Evolutionary conservation across 2,113 vertebrate species (phyloP), one percentile per base, ranked within the genome.

Genomic region (Thalassoma bifasciatum): DNA sequence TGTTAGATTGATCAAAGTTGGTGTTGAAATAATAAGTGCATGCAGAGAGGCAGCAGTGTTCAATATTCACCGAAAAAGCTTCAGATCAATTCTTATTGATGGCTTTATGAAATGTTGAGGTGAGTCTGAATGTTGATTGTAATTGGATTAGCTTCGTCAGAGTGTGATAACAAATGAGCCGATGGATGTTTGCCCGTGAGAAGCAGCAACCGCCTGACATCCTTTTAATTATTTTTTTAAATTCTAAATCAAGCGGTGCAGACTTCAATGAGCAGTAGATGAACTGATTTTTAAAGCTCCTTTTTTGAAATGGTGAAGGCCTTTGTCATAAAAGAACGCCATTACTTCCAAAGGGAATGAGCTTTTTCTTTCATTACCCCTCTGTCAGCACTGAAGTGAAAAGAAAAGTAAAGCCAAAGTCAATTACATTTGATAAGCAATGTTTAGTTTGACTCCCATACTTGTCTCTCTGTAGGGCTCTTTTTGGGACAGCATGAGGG

Each of bases 401-500:
- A 96, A 94, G 94, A 95, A 96, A 97, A 96, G 95, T 95, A 95
- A 91, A 92, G 96, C 96, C 95, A 95, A 97, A 96, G 95, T 95
- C 95, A 99, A 98, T 99, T 99, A 99, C 98, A 99, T 99, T 99
- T 99, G 97, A 96, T 99, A 98, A 95, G 98, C 97, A 98, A 99
- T 98, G 96, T 99, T 99, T 98, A 99, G 96, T 96, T 98, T 99
- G 98, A 99, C 97, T 98, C 97, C 98, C 97, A 98, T 99, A 99
- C 97, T 99, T 97, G 98, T 99, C 97, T 99, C 98, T 98, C 97
- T 99, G 98, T 98, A 99, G 96, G 97, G 96, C 96, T 98, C 98
- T 99, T 98, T 98, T 95, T 94, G 95, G 95, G 97, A 98, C 96
- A 97, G 97, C 97, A 96, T 99, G 97, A 96, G 95, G 96, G 94